phyloP scores from a whole-genome alignment of 1,140 invertebrate genomes.

The Plectus sambesii region DNA sequence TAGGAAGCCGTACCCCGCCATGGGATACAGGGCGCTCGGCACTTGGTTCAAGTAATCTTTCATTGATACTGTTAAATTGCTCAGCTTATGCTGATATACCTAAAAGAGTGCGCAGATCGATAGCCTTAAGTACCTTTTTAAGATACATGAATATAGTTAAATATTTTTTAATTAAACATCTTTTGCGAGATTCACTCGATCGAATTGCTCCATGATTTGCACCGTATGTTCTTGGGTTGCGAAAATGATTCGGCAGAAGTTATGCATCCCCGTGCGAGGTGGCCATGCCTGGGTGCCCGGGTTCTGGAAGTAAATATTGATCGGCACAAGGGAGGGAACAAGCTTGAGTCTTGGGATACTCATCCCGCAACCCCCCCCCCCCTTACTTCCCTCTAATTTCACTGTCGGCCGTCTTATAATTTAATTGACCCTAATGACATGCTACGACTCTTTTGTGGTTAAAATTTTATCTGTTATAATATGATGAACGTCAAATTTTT shows the following conservation, averaged over 20 bases:
- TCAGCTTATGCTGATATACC: no score
- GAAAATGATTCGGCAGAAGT: no score
- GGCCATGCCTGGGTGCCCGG: no score
- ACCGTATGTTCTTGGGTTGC: no score
- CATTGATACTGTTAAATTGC: constrained; percentile 2
- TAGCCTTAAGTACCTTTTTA: background rate
- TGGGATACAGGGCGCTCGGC: constrained; percentile 56
- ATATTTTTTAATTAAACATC: background rate
- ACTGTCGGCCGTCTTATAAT: no score
- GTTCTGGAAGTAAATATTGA: no score
- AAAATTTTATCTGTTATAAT: constrained; percentile 8
- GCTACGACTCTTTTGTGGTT: background rate
- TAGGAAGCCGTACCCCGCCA: constrained; percentile 60
- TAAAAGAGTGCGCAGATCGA: background rate
- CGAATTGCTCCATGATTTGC: background rate
- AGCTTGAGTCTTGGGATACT: no score
- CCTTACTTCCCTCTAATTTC: no score
- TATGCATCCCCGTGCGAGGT: no score
- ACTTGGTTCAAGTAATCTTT: constrained; percentile 53
- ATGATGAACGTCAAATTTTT: constrained; percentile 15
- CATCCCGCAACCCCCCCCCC: no score
- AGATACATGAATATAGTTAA: background rate
- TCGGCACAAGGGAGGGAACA: no score
- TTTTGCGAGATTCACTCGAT: background rate
- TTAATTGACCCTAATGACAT: no score